Evolutionary conservation across 2,113 vertebrate species (phyloP).

Genomic region (Herpailurus yagouaroundi): DNA sequence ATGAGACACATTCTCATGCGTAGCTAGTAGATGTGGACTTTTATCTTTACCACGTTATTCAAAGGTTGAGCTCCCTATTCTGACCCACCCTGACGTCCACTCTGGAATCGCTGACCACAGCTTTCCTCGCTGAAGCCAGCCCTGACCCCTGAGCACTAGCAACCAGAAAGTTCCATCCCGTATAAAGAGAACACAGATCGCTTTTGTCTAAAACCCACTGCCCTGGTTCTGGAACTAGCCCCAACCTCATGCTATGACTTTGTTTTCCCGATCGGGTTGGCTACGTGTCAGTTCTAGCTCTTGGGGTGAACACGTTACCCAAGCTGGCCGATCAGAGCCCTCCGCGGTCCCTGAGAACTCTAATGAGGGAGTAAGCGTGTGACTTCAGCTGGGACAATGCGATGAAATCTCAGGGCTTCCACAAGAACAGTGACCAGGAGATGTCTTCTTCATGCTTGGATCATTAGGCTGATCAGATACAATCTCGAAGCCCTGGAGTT

Average conservation of each 20-base stretch:
- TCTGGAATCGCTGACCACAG: not conserved
- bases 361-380: not conserved
- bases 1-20: not conserved
- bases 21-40: not conserved
- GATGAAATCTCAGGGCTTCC: not conserved
- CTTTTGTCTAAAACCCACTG: not conserved
- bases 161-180: not conserved
- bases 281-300: not conserved
- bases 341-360: not conserved
- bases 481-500: not conserved
- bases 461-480: not conserved
- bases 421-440: not conserved
- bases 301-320: not conserved
- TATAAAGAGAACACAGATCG: not conserved
- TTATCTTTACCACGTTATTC: not conserved
- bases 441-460: not conserved
- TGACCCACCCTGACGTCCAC: not conserved
- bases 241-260: not conserved
- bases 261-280: not conserved
- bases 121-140: not conserved
- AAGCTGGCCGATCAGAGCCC: not conserved
- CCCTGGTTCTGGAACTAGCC: not conserved
- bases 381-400: not conserved
- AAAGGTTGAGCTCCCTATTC: not conserved
- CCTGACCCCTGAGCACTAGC: not conserved